Evolutionary conservation across 2,797 vertebrate genomes (phyloP), one percentile per base, ranked within the genome.

Genomic region (Clamator glandarius): DNA sequence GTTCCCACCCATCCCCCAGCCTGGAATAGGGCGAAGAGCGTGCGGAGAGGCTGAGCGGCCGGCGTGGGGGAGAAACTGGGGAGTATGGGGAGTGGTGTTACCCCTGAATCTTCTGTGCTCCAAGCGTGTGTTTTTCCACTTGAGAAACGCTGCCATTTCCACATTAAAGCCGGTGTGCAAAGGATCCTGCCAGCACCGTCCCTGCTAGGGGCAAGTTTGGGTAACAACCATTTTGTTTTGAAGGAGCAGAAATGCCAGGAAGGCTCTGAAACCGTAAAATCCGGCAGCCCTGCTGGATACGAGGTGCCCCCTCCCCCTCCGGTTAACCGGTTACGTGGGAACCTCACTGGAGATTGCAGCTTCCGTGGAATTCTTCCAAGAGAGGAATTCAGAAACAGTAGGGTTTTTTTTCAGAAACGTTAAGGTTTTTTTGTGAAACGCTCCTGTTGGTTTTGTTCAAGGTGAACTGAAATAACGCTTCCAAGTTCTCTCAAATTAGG

Each of bases 1-100:
- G 72, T 97, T 97, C 92, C 94, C 95, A 96, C 96, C 85, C 94
- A 92, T 95, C 91, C 91, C 96, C 95, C 95, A 85, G 61, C 87
- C 89, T 90, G 92, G 87, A 94, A 90, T 18, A 54, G 81, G 64
- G 94, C 81, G 82, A 93, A 85, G 86, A 74, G 90, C 19, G 31
- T 61, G 69, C 23, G 35, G 87, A 82, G 83, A 80, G 72, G 51
- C 91, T 9, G 84, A 78, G 84, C 90, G 39, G 0, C 0, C 18
- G 89, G 12, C 33, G 62, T 0, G 75, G 16, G 73, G 52, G 77
- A 10, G 54, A 21, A 80, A 42, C 57, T 10, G 58, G 89, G 83
- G 24, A 57, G 74, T 7, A 8, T 0, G 33, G 67, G 48, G 61
- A 20, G 42, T 8, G 20, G 29, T 10, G 59, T 54, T 3, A 11